Base-by-base conservation (phyloP, 2,888 invertebrate species). In the Chirona hameri region DNA sequence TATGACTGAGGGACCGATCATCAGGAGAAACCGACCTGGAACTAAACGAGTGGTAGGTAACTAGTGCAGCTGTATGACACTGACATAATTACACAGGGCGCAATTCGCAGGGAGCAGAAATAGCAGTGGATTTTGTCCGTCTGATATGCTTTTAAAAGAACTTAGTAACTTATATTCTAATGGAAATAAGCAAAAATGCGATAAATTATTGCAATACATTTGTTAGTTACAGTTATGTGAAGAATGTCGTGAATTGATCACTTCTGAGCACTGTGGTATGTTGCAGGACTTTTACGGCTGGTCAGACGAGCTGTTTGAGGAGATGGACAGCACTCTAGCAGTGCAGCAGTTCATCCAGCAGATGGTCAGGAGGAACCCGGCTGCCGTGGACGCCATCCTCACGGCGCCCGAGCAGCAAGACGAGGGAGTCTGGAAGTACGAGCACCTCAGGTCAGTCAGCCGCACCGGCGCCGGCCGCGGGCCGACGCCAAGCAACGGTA, bases 391-490 rank as follows among this genome's bases (percentile, higher is more conserved):
- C 87, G 91, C 94, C 83, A 98, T 99, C 87, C 90, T 99, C 81
- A 96, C 94, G 86, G 97, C 98, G 90, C 99, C 99, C 2, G 98
- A 98, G 86, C 94, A 95, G 31, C 98, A 98, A 89, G 98, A 99
- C 88, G 98, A 98, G 89, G 98, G 99, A 69, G 99, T 99, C 81
- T 99, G 99, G 99, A 99, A 99, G 90, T 99, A 99, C 88, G 99
- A 99, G 90, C 99, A 99, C 90, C 91, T 99, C 84, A 92, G 95
- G 95, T 94, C n/a, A 65, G 65, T 65, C n/a, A 0, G 65, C 9
- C n/a, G n/a, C 27, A 65, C 27, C 60, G 60, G 52, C 15, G 52
- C 52, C 12, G n/a, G n/a, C n/a, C n/a, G n/a, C n/a, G n/a, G n/a
- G n/a, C n/a, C n/a, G n/a, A n/a, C n/a, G n/a, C n/a, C n/a, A n/a